Evolutionary conservation across 2,113 vertebrate species (phyloP).

Genomic region (Prolemur simus): DNA sequence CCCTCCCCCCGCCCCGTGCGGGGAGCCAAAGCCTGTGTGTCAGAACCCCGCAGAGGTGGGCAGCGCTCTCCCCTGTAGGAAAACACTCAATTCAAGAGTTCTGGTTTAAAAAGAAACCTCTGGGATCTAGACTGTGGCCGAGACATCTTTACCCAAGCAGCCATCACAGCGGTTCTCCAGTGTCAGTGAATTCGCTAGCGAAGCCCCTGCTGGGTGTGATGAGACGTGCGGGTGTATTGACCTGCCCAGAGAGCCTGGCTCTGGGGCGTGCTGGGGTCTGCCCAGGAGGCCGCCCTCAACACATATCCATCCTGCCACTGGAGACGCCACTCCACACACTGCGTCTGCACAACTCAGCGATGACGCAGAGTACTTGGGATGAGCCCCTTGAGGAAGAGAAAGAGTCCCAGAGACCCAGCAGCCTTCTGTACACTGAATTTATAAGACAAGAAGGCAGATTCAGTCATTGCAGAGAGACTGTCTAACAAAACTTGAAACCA

Average conservation of each 20-base stretch:
- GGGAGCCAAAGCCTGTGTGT: neutral
- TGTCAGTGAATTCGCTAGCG: neutral
- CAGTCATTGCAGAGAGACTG: accelerated
- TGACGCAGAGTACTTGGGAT: accelerated
- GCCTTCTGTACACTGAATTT: neutral
- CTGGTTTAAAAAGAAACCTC: neutral
- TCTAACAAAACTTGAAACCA: neutral
- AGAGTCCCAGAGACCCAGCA: neutral
- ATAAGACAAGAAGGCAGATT: neutral
- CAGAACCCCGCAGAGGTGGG: neutral
- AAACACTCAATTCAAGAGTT: neutral
- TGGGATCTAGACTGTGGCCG: neutral
- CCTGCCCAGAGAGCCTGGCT: neutral
- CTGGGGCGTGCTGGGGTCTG: neutral
- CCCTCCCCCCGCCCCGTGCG: no score
- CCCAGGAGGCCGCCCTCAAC: neutral
- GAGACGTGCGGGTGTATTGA: neutral
- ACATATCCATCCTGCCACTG: accelerated
- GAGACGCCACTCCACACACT: accelerated
- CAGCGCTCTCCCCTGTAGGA: accelerated
- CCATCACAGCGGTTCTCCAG: accelerated
- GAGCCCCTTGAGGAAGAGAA: neutral
- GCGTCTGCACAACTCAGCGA: neutral
- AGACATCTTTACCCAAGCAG: neutral
- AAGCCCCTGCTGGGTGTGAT: neutral